These are phyloP conservation scores for Philotrypesis tridentata DNA, from an alignment of 1,140 invertebrate genomes.

Conservation along the genomic window DNA sequence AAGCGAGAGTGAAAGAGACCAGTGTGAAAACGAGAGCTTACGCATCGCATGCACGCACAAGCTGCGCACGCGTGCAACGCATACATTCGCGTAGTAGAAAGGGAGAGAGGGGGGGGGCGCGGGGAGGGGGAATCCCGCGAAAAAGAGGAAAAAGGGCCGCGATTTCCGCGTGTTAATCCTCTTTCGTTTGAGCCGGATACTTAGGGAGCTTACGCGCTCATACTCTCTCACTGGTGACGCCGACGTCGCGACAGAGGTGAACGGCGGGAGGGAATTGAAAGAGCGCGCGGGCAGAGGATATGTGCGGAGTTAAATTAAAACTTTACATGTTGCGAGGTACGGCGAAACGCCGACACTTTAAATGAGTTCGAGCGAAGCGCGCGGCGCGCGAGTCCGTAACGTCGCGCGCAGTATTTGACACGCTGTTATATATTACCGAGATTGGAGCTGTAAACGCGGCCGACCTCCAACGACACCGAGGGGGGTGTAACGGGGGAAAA, in stretches of 20 bases:
- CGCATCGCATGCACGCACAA: background rate
- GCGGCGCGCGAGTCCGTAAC: background rate
- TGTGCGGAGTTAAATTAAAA: conserved; percentile 22
- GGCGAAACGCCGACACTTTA: background rate
- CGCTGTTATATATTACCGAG: conserved; percentile 27
- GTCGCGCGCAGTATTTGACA: conserved; percentile 6
- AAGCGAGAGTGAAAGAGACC: background rate
- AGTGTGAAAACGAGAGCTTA: background rate
- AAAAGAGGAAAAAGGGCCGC: conserved; percentile 4
- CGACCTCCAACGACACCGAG: background rate
- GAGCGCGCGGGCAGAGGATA: background rate
- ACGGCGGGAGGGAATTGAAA: background rate
- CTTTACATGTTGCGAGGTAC: conserved; percentile 6
- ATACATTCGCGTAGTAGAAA: background rate
- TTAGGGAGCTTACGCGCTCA: background rate
- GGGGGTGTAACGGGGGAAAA: background rate
- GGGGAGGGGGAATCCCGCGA: background rate
- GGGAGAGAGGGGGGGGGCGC: background rate
- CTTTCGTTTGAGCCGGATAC: background rate
- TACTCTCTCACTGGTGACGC: too few relatives aligned
- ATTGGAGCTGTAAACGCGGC: conserved; percentile 25
- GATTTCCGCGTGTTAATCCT: conserved; percentile 16
- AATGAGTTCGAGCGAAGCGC: conserved; percentile 6
- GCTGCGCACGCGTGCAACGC: background rate
- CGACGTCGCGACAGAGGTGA: too few relatives aligned